Base-by-base conservation (phyloP, 2,888 invertebrate genomes). In the Microctonus hyperodae region DNA sequence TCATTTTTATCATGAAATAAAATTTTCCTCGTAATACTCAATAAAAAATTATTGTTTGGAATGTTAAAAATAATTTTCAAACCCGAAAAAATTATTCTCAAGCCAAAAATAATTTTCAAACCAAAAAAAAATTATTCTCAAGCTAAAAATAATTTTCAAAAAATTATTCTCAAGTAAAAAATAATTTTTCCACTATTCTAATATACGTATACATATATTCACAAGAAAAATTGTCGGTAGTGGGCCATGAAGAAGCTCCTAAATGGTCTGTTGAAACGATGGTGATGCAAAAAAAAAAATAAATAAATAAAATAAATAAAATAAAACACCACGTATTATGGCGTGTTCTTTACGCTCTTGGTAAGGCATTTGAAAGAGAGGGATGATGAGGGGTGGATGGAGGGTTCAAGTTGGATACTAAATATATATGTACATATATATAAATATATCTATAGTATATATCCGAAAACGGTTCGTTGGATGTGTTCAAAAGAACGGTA, bases 401-500 rank as follows among this genome's bases (percentile, higher is more conserved):
- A 48, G 40, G 67, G 37, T 58, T n/a, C n/a, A n/a, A n/a, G n/a
- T n/a, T n/a, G n/a, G n/a, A n/a, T n/a, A n/a, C n/a, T n/a, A n/a
- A n/a, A n/a, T n/a, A n/a, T n/a, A n/a, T n/a, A n/a, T n/a, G n/a
- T n/a, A n/a, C n/a, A n/a, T n/a, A n/a, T n/a, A n/a, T n/a, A n/a
- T n/a, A n/a, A n/a, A n/a, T 44, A 44, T 16, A 58, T 20, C 53
- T 40, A 59, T 35, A 35, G 35, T 44, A 58, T 60, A 68, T 51
- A 64, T 60, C 56, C 40, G 35, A 68, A 51, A 59, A 69, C 56
- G 67, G 57, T 67, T 65, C 50, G 64, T 48, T 63, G 64, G n/a
- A 67, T 67, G 57, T 53, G 51, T 57, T 67, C 68, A 70, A 68
- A 69, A 67, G 59, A 70, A 64, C 51, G 65, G 61, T 22, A 22